Evolutionary conservation across 2,888 invertebrate species (phyloP), one percentile per base, ranked within the genome.

Genomic region (Mythimna pallens): DNA sequence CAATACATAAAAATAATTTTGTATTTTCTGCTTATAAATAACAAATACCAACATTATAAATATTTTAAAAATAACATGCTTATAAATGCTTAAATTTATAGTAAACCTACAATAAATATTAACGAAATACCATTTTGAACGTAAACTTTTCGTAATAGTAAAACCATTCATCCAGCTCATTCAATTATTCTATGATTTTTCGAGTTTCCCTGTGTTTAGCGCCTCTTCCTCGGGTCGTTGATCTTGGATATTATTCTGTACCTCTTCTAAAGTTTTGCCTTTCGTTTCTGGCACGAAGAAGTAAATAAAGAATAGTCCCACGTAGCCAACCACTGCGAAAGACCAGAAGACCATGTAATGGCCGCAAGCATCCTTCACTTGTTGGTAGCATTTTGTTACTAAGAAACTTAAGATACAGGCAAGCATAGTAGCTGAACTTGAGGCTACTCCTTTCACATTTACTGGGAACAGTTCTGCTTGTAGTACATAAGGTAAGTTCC

Each of bases 381-480:
- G 95, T 82, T 97, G 97, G 80, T 97, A 97, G 73, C 97, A 94
- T 88, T 97, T 97, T 0, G 97, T 97, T 0, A 97, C 97, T 8
- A 95, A 77, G 81, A 97, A 97, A 52, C 97, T 97, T 62, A 97
- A 88, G 0, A 97, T 82, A 36, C 97, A 97, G 0, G 97, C 96
- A 80, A 97, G 90, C 86, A 97, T 95, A 0, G 97, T 97, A 0
- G 97, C 97, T 6, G 96, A 81, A 6, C 97, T 97, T 0, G 97
- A 97, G 0, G 97, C 97, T 0, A 95, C 93, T 0, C 97, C 97
- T 87, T 97, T 97, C 0, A 97, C 97, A 77, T 97, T 97, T 0
- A 97, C 97, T 0, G 97, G 97, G 83, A 97, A 97, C 8, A 97
- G 84, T 88, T 97, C 97, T 0, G 97, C 97, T 84, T 97, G 96